phyloP scores from a whole-genome alignment of 2,888 invertebrate genomes.

The Eupithecia vulgata region DNA sequence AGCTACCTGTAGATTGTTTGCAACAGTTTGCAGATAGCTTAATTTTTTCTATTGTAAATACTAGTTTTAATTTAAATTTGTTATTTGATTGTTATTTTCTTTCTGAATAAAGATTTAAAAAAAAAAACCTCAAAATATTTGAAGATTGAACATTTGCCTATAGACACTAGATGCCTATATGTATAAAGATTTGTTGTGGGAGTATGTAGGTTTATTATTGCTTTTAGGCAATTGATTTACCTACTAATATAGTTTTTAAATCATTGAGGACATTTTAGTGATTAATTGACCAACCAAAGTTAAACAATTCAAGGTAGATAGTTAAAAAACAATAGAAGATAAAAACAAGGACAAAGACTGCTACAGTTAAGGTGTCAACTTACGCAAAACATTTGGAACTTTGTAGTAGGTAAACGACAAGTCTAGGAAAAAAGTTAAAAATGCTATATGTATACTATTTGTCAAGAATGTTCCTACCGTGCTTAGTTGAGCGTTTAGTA shows the following conservation, averaged over 20 bases:
- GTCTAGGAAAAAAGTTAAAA: not conserved
- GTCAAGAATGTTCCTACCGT: not conserved
- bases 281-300: not conserved
- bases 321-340: not conserved
- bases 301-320: not conserved
- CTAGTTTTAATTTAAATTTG: no score
- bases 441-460: not conserved
- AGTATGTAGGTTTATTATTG: not conserved
- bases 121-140: not conserved
- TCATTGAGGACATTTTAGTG: not conserved
- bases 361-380: no score
- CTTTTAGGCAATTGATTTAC: not conserved
- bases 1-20: no score
- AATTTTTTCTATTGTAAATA: no score
- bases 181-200: not conserved
- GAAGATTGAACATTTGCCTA: not conserved
- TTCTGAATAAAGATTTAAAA: no score
- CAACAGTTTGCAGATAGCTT: no score
- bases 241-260: not conserved
- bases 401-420: not conserved
- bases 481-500: conserved; percentile 9
- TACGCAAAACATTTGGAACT: not conserved
- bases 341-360: not conserved
- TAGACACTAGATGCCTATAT: no score
- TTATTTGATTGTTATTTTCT: no score